Base-by-base conservation (phyloP, 2,113 vertebrate genomes). In the Neoarius graeffei region DNA sequence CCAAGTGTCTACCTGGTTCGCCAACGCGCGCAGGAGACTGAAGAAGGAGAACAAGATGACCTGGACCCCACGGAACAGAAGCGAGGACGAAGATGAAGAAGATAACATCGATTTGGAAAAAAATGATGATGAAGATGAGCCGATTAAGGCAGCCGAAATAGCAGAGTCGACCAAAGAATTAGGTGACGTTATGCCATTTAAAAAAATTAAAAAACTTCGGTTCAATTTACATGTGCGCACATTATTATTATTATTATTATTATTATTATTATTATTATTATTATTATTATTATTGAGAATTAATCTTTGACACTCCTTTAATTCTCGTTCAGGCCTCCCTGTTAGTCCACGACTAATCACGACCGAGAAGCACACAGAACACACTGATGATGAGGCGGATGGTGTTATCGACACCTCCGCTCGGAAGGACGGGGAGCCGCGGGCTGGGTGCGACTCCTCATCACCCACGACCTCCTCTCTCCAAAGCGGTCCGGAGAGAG, bases 41-140 rank as follows among this genome's bases (percentile, higher is more conserved):
- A 96, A 96, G 87, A 96, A 96, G 42, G 96, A 96, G 90, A 96
- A 96, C 88, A 96, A 96, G 79, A 95, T 96, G 96, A 96, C 95
- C 0, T 96, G 96, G 95, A 92, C 96, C 0, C 96, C 96, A 1
- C 90, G 96, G 87, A 97, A 96, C 93, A 94, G 96, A 86, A 97
- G 96, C 81, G 96, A 96, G 90, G 96, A 97, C 81, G 96, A 97
- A 88, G 96, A 96, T 35, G 96, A 97, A 52, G 97, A 97, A 48
- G 96, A 96, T 90, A 96, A 96, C 90, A 97, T 97, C 4, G 96
- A 97, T 83, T 91, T 96, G 86, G 97, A 97, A 92, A 97, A 96
- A 87, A 96, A 96, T 69, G 96, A 97, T 35, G 96, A 96, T 42
- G 96, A 96, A 0, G 96, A 96, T n/a, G 88, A 88, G 23, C 92